These are phyloP conservation scores for Hybognathus amarus DNA, from an alignment of 2,797 vertebrate genomes.

Conservation along the genomic window DNA sequence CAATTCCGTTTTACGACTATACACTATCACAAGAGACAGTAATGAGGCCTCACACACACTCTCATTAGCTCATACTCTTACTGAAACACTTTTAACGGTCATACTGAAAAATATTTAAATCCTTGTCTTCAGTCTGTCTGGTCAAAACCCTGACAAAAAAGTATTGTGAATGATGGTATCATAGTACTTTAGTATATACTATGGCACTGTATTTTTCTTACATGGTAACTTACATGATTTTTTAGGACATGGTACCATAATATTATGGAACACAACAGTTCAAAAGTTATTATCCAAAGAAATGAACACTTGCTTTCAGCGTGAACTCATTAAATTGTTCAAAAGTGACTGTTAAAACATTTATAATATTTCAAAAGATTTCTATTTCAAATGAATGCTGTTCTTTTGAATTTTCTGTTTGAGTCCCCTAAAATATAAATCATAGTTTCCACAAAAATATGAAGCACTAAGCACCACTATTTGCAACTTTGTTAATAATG, in stretches of 20 bases:
- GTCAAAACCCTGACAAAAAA: not conserved
- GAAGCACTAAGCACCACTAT: too few species aligned
- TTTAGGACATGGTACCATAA: not conserved
- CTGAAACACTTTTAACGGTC: not conserved
- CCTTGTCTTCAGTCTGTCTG: not conserved
- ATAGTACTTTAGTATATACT: not conserved
- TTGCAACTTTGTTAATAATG: not conserved
- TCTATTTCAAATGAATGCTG: too few species aligned
- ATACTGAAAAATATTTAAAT: not conserved
- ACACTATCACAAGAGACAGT: conserved; percentile 10
- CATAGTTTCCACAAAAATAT: too few species aligned
- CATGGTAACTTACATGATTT: not conserved
- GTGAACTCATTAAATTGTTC: too few species aligned
- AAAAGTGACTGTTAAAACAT: too few species aligned
- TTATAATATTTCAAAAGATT: too few species aligned
- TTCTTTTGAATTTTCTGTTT: too few species aligned
- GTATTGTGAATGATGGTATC: not conserved
- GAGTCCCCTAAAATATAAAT: too few species aligned
- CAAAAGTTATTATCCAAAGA: too few species aligned
- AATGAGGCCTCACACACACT: conserved; percentile 20
- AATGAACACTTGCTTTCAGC: too few species aligned
- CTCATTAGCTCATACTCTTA: conserved; percentile 3
- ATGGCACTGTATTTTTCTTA: not conserved
- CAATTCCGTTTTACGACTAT: conserved; percentile 24
- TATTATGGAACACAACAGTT: too few species aligned